A percentile compares a stretch with the other conserved stretches of the same genome.
phyloP scores from a whole-genome alignment of 92 coral and sea anemone genomes.

The Palythoa grandis region DNA sequence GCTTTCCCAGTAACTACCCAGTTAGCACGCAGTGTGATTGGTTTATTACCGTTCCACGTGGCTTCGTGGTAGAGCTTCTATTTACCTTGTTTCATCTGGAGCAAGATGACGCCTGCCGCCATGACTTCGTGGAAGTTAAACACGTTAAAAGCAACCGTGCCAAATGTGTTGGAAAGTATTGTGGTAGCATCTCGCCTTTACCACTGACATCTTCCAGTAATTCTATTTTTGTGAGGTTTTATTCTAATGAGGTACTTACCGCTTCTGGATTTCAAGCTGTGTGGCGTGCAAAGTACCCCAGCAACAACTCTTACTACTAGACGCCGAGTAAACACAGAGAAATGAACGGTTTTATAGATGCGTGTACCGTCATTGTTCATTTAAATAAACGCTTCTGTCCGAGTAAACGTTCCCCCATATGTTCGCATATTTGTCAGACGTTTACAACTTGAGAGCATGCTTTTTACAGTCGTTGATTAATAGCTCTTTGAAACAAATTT shows the following conservation, averaged over 20 bases:
- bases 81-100: slow-evolving; percentile 79
- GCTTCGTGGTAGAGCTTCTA: slow-evolving; percentile 51
- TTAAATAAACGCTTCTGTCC: no score
- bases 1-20: slow-evolving; percentile 64
- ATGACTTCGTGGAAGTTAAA: slow-evolving; percentile 80
- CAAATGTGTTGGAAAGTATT: slow-evolving; percentile 61
- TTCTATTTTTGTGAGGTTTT: slow-evolving; percentile 61
- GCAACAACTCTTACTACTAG: background rate
- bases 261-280: slow-evolving; percentile 66
- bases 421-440: no score
- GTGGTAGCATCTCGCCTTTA: slow-evolving; percentile 72
- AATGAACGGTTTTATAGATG: background rate
- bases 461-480: no score
- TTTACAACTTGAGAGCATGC: no score
- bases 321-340: background rate
- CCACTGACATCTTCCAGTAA: slow-evolving; percentile 66
- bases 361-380: no score
- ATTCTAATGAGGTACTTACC: slow-evolving; percentile 63
- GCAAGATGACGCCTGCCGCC: slow-evolving; percentile 72
- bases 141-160: slow-evolving; percentile 62
- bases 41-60: slow-evolving; percentile 52
- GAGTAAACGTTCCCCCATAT: no score
- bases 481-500: no score
- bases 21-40: slow-evolving; percentile 55
- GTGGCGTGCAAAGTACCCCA: slow-evolving; percentile 45